Base-by-base conservation (phyloP, 1,140 invertebrate species). In the Elymnias hypermnestra region DNA sequence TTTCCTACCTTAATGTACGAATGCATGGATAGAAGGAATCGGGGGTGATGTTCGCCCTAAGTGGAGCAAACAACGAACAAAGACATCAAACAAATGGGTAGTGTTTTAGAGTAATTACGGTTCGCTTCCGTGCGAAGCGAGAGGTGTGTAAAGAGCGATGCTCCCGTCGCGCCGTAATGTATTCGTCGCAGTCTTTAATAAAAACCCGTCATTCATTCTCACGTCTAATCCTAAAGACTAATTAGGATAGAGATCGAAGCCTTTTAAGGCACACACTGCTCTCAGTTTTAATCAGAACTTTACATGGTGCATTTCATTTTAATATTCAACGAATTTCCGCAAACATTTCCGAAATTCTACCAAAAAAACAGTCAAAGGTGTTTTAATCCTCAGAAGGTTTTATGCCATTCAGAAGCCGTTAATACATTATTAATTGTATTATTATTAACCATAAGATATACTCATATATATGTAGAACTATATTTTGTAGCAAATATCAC, bases 51-150 rank as follows among this genome's bases (percentile, higher is more conserved):
- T 68, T 72, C 72, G 63, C 70, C 75, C 73, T 82, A 75, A 83
- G 78, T 79, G 78, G 71, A 77, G 71, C 73, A 81, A 84, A 83
- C 81, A 83, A 75, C 72, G 76, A 76, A 85, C 77, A 85, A 83
- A 85, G 82, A 83, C 82, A 83, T 85, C 82, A 83, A 85, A 85
- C 78, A 83, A 85, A 85, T 85, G 79, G 76, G 77, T 76, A 79
- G 75, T 82, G 78, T 85, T 85, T 85, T 85, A 81, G 82, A 82
- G 77, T 83, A 83, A 85, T 85, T 85, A 85, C 79, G 64, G 67
- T 75, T 78, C 69, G 69, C 76, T 83, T 83, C 71, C 76, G 73
- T 76, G 71, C 65, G 68, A 77, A 76, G 73, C 72, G 68, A 72
- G 75, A 84, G 74, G 72, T 83, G 76, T 70, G 65, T 63, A 70